Percentiles rank a stretch among this genome's conserved stretches.
Conservation (phyloP, 1,140 invertebrate species). For the Trichonephila inaurata region DNA sequence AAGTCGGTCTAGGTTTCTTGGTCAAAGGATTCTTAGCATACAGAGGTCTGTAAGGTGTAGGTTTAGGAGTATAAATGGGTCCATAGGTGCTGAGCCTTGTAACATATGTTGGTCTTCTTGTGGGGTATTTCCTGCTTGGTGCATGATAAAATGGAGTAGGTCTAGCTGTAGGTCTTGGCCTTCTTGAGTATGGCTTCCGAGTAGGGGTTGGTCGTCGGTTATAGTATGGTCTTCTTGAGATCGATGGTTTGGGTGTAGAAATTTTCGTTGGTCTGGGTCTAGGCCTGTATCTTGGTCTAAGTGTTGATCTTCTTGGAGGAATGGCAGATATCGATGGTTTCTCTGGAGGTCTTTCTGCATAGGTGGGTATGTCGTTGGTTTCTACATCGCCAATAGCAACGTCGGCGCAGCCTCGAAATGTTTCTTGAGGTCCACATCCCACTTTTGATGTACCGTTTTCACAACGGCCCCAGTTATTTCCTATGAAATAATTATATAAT, state of each 20-base stretch:
- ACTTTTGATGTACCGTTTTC: conserved; percentile 73
- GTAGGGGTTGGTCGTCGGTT: neutral
- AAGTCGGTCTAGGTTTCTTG: conserved; percentile 68
- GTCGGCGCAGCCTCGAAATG: conserved; percentile 77
- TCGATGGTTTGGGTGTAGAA: neutral
- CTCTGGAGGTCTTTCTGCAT: conserved; percentile 23
- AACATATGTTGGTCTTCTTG: conserved; percentile 22
- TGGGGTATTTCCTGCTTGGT: conserved; percentile 35
- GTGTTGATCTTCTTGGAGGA: conserved; percentile 46
- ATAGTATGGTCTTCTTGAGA: neutral
- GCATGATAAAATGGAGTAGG: neutral
- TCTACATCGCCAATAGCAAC: conserved; percentile 73
- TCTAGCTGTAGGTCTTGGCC: conserved; percentile 1
- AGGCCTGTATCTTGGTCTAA: neutral
- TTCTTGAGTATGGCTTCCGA: neutral
- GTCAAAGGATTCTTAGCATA: conserved; percentile 37
- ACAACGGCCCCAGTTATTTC: conserved; percentile 78
- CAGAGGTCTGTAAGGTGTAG: conserved; percentile 56
- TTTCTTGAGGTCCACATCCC: conserved; percentile 78
- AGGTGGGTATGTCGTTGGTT: conserved; percentile 52
- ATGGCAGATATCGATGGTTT: conserved; percentile 64
- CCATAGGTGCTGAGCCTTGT: conserved; percentile 59
- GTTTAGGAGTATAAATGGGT: conserved; percentile 67
- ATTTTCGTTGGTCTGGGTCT: conserved; percentile 41
- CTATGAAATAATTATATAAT: conserved; percentile 26